These are phyloP conservation scores for Kryptolebias marmoratus DNA, from an alignment of 2,113 vertebrate genomes.

Conservation along the genomic window DNA sequence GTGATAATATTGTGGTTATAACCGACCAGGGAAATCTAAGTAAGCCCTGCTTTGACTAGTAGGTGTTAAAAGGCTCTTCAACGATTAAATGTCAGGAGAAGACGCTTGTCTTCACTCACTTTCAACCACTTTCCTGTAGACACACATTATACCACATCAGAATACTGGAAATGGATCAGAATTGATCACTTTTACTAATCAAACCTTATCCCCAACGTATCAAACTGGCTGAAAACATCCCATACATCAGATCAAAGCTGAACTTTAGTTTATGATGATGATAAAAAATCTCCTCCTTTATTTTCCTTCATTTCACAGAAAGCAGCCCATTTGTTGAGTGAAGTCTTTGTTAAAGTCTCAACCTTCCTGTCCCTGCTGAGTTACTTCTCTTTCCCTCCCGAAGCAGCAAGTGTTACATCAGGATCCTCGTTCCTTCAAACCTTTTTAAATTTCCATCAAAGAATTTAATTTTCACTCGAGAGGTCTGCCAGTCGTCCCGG, in stretches of 20 bases:
- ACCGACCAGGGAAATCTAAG: slow-evolving; percentile 26
- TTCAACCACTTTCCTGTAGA: neutral
- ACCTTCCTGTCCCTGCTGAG: neutral
- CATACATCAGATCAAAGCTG: too few species aligned
- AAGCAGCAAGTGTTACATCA: neutral
- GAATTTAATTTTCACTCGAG: neutral
- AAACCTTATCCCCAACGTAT: too few species aligned
- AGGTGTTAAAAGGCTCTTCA: slow-evolving; percentile 37
- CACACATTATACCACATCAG: too few species aligned
- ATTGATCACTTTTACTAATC: too few species aligned
- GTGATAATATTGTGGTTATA: slow-evolving; percentile 46
- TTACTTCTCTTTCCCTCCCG: too few species aligned
- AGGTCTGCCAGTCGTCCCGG: neutral
- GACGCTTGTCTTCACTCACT: neutral
- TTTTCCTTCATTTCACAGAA: too few species aligned
- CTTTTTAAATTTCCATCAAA: neutral
- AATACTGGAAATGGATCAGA: too few species aligned
- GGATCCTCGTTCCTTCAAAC: neutral
- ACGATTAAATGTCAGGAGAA: neutral
- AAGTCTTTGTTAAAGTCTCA: neutral
- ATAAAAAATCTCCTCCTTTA: too few species aligned
- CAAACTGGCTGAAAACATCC: too few species aligned
- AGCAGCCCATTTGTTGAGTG: neutral
- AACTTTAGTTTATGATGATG: too few species aligned
- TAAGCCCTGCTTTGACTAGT: slow-evolving; percentile 12